A percentile compares a stretch with the other conserved stretches of the same genome.
Conservation (phyloP, 1,140 invertebrate genomes). For the Andricus grossulariae region DNA sequence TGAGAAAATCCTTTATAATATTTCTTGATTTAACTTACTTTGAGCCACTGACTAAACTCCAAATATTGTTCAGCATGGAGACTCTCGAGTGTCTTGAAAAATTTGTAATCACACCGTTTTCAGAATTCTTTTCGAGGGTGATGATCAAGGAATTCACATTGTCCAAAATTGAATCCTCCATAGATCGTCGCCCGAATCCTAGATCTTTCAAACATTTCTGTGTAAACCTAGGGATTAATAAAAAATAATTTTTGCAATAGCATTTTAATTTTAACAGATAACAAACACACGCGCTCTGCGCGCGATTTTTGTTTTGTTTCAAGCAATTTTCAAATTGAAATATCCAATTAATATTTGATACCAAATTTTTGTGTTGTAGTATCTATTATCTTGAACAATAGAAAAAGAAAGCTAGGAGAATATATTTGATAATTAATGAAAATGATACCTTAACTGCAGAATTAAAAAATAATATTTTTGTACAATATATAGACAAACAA, state of each 20-base stretch:
- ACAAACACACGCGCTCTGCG: no score
- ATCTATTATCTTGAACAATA: no score
- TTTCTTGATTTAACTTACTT: constrained; percentile 50
- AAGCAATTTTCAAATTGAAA: no score
- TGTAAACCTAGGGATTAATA: constrained; percentile 70
- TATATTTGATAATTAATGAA: no score
- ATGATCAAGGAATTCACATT: constrained; percentile 65
- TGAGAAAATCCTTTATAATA: no score
- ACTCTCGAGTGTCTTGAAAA: constrained; percentile 62
- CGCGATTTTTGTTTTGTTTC: no score
- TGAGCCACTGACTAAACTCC: constrained; percentile 70
- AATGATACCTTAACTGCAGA: no score
- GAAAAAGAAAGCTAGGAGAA: no score
- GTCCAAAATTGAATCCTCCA: constrained; percentile 75
- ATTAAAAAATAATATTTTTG: no score
- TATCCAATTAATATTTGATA: no score
- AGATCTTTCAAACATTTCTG: constrained; percentile 76
- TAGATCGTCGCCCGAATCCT: constrained; percentile 75
- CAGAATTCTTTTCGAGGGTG: constrained; percentile 50
- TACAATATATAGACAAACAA: no score
- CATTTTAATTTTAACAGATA: background rate
- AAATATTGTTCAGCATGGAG: constrained; percentile 72
- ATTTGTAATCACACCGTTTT: constrained; percentile 57
- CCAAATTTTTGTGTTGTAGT: no score
- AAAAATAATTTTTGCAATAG: background rate